Evolutionary conservation across 2,113 vertebrate species (phyloP).

Genomic region (Fulica atra): DNA sequence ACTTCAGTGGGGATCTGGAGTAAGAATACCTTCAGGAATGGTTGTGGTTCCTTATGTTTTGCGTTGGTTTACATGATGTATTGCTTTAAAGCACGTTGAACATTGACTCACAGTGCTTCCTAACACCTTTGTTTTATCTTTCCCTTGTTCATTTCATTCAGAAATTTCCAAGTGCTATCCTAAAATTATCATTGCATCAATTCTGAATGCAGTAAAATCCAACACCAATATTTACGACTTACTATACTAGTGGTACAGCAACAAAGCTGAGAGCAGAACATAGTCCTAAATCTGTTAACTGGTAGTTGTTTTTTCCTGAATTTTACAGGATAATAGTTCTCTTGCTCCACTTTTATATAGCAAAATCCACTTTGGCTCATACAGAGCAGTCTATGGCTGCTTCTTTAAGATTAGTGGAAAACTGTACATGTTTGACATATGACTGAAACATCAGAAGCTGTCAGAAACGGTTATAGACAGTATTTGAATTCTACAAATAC

Average conservation of each 20-base stretch:
- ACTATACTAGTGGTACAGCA: accelerated
- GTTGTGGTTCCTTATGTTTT: not conserved
- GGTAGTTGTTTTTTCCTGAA: not conserved
- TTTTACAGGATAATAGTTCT: not conserved
- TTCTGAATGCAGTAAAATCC: not conserved
- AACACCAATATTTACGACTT: not conserved
- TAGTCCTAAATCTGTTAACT: not conserved
- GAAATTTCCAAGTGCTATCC: not conserved
- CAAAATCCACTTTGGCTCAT: not conserved
- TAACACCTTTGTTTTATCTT: not conserved
- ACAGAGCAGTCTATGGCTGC: not conserved
- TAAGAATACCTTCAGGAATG: not conserved
- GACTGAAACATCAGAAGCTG: slow-evolving; percentile 29
- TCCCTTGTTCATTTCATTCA: not conserved
- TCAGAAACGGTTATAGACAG: slow-evolving; percentile 10
- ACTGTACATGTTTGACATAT: not conserved
- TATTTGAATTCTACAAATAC: slow-evolving; percentile 44
- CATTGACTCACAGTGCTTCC: not conserved
- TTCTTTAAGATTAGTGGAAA: not conserved
- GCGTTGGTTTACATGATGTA: not conserved
- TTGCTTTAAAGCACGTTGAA: not conserved
- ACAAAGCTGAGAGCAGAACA: not conserved
- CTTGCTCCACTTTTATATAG: not conserved
- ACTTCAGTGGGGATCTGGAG: not conserved
- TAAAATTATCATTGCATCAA: not conserved